Conservation (phyloP, 1,140 invertebrate species). For the Frieseomelitta varia region DNA sequence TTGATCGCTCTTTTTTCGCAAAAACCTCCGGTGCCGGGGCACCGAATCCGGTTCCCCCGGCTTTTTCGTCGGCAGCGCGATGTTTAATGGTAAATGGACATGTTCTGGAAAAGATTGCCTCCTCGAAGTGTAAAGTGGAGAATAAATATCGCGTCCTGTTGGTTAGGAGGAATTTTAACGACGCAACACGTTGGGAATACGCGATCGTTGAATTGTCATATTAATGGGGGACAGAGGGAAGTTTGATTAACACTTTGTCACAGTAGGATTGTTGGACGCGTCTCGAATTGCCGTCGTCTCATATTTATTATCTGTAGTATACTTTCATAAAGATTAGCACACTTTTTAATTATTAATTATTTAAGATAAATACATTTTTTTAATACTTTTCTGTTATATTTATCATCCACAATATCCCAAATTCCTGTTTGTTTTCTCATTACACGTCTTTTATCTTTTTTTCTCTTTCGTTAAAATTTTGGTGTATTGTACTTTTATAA, state of each 20-base stretch:
- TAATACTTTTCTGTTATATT: no score
- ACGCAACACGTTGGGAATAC: no score
- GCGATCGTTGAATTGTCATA: background rate
- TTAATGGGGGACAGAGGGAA: background rate
- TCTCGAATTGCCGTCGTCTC: no score
- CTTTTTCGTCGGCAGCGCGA: background rate
- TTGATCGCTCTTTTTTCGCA: conserved; percentile 27
- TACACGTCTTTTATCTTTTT: background rate
- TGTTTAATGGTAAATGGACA: no score
- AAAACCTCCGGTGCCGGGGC: no score
- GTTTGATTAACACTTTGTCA: background rate
- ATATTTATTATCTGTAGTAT: no score
- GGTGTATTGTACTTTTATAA: background rate
- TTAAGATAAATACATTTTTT: no score
- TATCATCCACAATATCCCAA: no score
- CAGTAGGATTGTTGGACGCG: no score
- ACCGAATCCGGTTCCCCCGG: conserved; percentile 40
- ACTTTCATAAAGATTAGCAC: no score
- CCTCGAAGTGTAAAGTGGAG: background rate
- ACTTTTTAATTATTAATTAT: no score
- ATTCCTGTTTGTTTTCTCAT: background rate
- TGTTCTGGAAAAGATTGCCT: background rate
- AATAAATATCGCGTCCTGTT: background rate
- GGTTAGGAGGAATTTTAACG: background rate
- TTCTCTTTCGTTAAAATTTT: background rate